These are phyloP conservation scores for Diachasmimorpha longicaudata DNA, from an alignment of 1,140 invertebrate species.

Conservation along the genomic window DNA sequence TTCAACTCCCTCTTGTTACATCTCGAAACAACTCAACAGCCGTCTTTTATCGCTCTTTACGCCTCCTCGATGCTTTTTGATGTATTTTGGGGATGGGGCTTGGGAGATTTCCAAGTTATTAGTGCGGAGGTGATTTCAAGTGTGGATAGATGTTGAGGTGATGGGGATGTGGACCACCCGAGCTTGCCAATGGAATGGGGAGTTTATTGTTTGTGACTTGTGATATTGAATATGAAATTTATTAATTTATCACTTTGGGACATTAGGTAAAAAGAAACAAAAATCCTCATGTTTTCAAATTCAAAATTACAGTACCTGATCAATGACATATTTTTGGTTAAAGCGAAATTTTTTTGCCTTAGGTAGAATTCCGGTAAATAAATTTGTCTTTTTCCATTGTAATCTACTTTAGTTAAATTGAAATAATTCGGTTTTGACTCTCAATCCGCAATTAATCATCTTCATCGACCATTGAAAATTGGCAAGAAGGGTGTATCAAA, in stretches of 20 bases:
- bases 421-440: constrained; percentile 17
- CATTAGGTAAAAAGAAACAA: no score
- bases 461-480: constrained; percentile 22
- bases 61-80: constrained; percentile 5
- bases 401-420: not conserved
- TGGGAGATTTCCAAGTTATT: constrained; percentile 1
- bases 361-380: no score
- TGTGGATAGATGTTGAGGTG: not conserved
- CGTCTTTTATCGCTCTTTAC: constrained; percentile 20
- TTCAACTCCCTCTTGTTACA: constrained; percentile 19
- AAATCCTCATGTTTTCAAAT: no score
- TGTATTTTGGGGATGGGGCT: not conserved
- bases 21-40: constrained; percentile 25
- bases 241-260: no score
- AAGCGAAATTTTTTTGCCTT: no score
- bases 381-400: not conserved
- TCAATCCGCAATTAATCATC: constrained; percentile 26
- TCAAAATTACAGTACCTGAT: no score
- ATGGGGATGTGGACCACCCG: not conserved
- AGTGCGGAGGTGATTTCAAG: not conserved
- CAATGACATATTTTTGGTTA: no score
- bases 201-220: not conserved
- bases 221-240: no score
- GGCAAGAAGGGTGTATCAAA: constrained; percentile 25
- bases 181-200: not conserved